A percentile compares a stretch with the other conserved stretches of the same genome.
Conservation (phyloP, 2,113 vertebrate species). For the Varanus salvator region DNA sequence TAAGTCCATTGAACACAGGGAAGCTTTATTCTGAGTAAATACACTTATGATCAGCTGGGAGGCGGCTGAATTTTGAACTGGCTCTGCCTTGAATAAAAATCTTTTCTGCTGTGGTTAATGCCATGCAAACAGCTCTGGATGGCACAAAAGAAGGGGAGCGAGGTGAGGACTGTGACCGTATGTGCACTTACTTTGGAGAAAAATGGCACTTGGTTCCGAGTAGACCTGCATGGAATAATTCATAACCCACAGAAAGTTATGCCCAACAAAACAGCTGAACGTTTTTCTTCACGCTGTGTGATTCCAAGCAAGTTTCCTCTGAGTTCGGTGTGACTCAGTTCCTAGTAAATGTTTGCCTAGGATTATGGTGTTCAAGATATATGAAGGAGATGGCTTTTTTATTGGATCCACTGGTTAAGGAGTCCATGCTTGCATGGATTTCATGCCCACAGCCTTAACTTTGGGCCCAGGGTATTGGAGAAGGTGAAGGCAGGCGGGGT, state of each 20-base stretch:
- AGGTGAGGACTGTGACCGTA: no score
- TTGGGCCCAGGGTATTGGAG: background rate
- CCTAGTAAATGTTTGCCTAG: background rate
- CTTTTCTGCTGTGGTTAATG: no score
- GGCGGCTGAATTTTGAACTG: no score
- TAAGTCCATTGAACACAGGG: background rate
- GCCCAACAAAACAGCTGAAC: background rate
- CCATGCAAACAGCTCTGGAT: no score
- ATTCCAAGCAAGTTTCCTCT: background rate
- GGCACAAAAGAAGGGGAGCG: no score
- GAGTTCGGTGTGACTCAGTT: background rate
- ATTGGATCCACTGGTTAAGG: background rate
- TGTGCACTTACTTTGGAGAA: no score
- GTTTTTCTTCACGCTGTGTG: no score
- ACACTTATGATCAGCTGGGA: no score
- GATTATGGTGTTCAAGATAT: background rate
- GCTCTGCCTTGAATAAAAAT: no score
- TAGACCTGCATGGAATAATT: no score
- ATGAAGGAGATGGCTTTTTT: background rate
- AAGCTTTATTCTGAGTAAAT: background rate
- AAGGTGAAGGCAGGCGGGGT: background rate
- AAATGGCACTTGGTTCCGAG: no score
- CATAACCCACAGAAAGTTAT: no score
- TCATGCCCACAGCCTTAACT: background rate
- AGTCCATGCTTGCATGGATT: background rate